These are phyloP conservation scores for Psilopogon haemacephalus DNA, from an alignment of 2,113 vertebrate genomes.

Conservation along the genomic window DNA sequence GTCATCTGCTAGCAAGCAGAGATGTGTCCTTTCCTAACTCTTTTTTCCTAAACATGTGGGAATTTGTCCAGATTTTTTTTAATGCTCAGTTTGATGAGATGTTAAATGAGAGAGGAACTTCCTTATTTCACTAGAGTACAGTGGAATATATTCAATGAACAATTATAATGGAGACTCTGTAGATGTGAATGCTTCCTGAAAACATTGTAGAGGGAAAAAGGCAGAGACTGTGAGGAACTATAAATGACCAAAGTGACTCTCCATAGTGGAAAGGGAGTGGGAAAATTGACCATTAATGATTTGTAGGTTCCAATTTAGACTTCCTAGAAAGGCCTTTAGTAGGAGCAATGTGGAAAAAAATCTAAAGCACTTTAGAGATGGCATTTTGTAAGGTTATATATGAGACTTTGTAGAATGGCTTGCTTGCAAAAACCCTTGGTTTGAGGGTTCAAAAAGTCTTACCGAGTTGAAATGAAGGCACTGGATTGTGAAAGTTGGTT, in stretches of 20 bases:
- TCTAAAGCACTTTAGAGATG: neutral
- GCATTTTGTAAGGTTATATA: neutral
- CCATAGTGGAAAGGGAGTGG: neutral
- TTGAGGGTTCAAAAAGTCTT: neutral
- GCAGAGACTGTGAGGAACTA: neutral
- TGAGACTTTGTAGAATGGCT: neutral
- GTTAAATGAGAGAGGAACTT: neutral
- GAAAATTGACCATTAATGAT: neutral
- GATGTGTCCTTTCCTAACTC: neutral
- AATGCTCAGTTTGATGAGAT: neutral
- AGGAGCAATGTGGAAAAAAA: neutral
- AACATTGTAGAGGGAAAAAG: neutral
- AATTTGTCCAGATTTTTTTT: neutral
- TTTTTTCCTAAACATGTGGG: neutral
- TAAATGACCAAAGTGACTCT: neutral
- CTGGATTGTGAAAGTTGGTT: neutral
- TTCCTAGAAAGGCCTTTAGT: neutral
- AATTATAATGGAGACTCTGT: neutral
- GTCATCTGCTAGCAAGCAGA: accelerated
- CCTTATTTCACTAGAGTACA: neutral
- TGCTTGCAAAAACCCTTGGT: neutral
- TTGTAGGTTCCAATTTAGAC: neutral
- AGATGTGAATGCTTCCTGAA: neutral
- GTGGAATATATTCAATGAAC: neutral
- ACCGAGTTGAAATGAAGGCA: neutral